A percentile compares a stretch with the other conserved stretches of the same genome.
Conservation (phyloP, 2,113 vertebrate species). For the Alectura lathami region DNA sequence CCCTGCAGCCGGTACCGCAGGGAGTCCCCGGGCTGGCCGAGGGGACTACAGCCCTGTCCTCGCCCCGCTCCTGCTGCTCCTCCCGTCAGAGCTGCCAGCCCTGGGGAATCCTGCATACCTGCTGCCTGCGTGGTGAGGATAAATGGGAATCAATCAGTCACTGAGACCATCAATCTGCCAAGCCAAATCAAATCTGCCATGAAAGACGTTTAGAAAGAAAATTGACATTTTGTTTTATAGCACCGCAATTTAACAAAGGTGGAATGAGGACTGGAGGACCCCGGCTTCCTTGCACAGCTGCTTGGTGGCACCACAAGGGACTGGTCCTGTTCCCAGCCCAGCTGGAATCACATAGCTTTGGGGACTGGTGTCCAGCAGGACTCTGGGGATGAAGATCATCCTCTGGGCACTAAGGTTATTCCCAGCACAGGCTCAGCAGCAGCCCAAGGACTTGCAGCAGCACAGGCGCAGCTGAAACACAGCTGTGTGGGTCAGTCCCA, state of each 20-base stretch:
- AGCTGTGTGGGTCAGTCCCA: neutral
- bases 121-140: neutral
- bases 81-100: neutral
- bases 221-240: conserved; percentile 63
- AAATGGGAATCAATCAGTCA: conserved; percentile 22
- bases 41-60: neutral
- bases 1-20: neutral
- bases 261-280: neutral
- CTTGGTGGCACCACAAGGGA: neutral
- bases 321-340: neutral
- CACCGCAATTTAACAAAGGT: neutral
- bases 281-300: rapidly evolving
- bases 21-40: neutral
- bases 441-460: neutral
- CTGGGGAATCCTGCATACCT: neutral
- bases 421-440: neutral
- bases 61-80: neutral
- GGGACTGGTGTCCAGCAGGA: rapidly evolving
- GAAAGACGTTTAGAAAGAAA: conserved; percentile 64
- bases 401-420: neutral
- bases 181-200: conserved; percentile 26
- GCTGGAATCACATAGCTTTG: rapidly evolving
- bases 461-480: neutral
- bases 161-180: conserved; percentile 47
- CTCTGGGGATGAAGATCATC: neutral